Base-by-base conservation (phyloP, 2,113 vertebrate species). In the Jaculus jaculus region DNA sequence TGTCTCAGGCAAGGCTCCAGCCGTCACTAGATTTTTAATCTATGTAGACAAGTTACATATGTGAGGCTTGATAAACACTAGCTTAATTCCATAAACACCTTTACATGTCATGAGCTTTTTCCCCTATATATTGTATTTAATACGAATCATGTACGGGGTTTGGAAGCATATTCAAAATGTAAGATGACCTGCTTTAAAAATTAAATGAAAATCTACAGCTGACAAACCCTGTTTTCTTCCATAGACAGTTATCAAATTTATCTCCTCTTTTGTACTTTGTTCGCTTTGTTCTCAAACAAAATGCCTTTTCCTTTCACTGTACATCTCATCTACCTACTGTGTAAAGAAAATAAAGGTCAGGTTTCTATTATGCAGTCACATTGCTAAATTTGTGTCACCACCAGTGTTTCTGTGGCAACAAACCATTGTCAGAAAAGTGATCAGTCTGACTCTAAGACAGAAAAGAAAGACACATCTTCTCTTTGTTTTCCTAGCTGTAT, bases 331-430 rank as follows among this genome's bases (percentile, higher is more conserved):
- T 47, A 80, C 92, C 83, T 78, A 37, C 84, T 71, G 39, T 84
- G 32, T 79, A 92, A 94, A 91, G 86, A 94, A 95, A 86, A 61
- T 17, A 26, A 86, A 90, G 71, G 34, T 63, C 51, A 80, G 32
- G n/a, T 84, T 79, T 80, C 66, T 85, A 69, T 60, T 78, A n/a
- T 79, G 26, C 94, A 94, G 66, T 79, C 65, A 82, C 28, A 79
- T 92, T 28, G 84, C 69, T 87, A 90, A 84, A 74, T 87, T 61
- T 84, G 83, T 65, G 75, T 81, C 69, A 60, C 66, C 77, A n/a
- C 28, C 60, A 68, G 47, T 66, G 63, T 92, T 96, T 92, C 94
- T 91, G 82, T 73, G 73, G 90, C 71, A 97, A 95, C 65, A 91
- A 37, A 82, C 69, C n/a, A 30, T 90, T 54, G 34, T 87, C 54